Percentiles rank a stretch among this genome's conserved stretches.
phyloP scores from a whole-genome alignment of 2,797 vertebrate species.

The Neostethus bicornis region DNA sequence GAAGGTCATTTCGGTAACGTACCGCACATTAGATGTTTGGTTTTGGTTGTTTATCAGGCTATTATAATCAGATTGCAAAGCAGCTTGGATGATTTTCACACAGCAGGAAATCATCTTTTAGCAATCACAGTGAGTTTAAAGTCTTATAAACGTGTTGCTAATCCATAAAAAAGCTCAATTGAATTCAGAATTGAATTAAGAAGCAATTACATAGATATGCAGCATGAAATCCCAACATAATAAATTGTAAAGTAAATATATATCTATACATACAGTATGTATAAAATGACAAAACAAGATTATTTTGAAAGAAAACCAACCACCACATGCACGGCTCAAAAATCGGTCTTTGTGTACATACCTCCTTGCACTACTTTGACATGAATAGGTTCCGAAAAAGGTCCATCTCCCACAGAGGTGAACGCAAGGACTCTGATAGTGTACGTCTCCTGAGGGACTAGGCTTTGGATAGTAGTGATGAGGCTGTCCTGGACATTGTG shows the following conservation, averaged over 20 bases:
- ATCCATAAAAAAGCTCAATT: conserved; percentile 19
- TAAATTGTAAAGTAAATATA: too few species aligned
- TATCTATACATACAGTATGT: too few species aligned
- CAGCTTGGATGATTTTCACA: conserved; percentile 28
- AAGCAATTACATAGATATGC: too few species aligned
- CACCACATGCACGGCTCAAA: background rate
- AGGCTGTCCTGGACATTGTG: conserved; percentile 97
- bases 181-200: too few species aligned
- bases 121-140: conserved; percentile 22
- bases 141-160: conserved; percentile 26
- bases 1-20: conserved; percentile 9
- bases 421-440: conserved; percentile 95
- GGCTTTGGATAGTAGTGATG: conserved; percentile 93
- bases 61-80: conserved; percentile 23
- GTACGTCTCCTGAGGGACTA: conserved; percentile 92
- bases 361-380: conserved; percentile 98
- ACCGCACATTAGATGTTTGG: background rate
- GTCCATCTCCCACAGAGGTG: conserved; percentile 96
- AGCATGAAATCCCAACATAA: too few species aligned
- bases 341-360: conserved; percentile 64
- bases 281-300: background rate
- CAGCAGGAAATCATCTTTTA: conserved; percentile 24
- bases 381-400: conserved; percentile 95
- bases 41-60: background rate
- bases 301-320: background rate